These are phyloP conservation scores for Pithys albifrons DNA, from an alignment of 2,113 vertebrate species.

Conservation along the genomic window DNA sequence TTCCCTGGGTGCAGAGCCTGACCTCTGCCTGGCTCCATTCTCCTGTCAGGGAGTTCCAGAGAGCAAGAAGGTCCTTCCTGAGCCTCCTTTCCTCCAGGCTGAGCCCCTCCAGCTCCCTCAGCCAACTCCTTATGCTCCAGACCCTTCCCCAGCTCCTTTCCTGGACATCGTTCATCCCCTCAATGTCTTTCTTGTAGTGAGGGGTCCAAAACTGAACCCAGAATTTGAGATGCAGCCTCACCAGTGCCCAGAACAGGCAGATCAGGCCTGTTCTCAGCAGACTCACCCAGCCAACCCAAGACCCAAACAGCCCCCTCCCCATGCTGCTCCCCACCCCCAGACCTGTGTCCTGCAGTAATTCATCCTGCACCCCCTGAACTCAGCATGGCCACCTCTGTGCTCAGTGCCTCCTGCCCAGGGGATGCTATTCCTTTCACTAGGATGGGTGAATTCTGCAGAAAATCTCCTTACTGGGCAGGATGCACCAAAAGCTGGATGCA, in stretches of 20 bases:
- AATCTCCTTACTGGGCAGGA: not conserved
- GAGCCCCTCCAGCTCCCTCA: not conserved
- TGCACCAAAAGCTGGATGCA: not conserved
- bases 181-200: not conserved
- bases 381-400: not conserved
- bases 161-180: not conserved
- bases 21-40: accelerated
- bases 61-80: not conserved
- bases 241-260: not conserved
- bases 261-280: not conserved
- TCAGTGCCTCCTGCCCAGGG: not conserved
- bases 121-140: accelerated
- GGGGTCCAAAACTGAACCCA: not conserved
- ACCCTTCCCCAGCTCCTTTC: not conserved
- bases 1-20: not conserved
- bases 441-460: not conserved
- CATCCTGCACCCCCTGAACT: not conserved
- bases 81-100: not conserved
- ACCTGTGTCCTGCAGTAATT: not conserved
- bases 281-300: not conserved
- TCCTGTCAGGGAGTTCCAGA: not conserved
- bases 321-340: accelerated
- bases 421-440: not conserved
- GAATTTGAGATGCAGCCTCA: not conserved
- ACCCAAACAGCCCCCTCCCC: not conserved